Conservation (phyloP, 92 coral and sea anemone species). For the Umimayanthus kanabou region DNA sequence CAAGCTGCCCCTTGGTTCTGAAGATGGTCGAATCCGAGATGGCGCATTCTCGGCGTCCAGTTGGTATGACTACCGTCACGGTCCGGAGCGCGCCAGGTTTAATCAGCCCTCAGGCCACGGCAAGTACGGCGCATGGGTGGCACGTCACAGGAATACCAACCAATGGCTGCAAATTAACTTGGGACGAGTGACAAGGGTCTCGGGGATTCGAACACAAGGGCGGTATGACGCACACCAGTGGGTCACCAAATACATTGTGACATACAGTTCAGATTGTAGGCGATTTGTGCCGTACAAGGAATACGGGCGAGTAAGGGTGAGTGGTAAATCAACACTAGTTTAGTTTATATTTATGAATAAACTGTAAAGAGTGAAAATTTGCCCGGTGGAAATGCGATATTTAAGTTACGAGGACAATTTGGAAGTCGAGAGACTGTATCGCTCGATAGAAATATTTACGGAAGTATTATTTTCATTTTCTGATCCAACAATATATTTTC, state of each 20-base stretch:
- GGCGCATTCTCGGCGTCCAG: slow-evolving; percentile 68
- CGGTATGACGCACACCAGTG: slow-evolving; percentile 63
- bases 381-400: too few species aligned
- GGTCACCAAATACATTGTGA: slow-evolving; percentile 57
- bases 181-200: slow-evolving; percentile 63
- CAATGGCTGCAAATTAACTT: slow-evolving; percentile 77
- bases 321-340: background rate
- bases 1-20: slow-evolving; percentile 75
- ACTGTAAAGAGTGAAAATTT: too few species aligned
- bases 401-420: too few species aligned
- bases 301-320: slow-evolving; percentile 38
- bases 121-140: slow-evolving; percentile 78
- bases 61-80: slow-evolving; percentile 63
- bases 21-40: slow-evolving; percentile 66
- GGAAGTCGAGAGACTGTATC: too few species aligned
- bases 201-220: slow-evolving; percentile 81
- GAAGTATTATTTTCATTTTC: background rate
- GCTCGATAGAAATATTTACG: too few species aligned
- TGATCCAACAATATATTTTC: background rate
- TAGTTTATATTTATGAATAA: too few species aligned
- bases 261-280: slow-evolving; percentile 30
- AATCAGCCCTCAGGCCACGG: slow-evolving; percentile 61
- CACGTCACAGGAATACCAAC: slow-evolving; percentile 51
- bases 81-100: slow-evolving; percentile 81
- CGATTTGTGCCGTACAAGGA: slow-evolving; percentile 18